Evolutionary conservation across 2,888 invertebrate species (phyloP).

Genomic region (Nephrotoma guestfalica): DNA sequence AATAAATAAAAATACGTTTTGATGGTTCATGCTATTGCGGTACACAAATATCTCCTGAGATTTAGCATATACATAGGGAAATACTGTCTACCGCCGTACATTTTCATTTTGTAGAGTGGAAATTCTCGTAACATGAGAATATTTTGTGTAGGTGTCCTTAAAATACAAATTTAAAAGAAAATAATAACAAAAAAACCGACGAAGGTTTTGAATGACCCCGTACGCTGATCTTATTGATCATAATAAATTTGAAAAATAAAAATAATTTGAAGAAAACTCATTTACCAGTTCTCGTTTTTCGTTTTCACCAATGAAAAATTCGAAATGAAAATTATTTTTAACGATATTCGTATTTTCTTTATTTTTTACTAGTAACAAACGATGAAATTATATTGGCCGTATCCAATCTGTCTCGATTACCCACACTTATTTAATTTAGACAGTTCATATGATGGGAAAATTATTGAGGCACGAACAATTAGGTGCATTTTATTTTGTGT

Average conservation of each 20-base stretch:
- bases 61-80: not conserved
- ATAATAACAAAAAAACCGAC: not conserved
- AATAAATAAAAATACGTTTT: no score
- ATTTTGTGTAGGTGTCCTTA: not conserved
- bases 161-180: not conserved
- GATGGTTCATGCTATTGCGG: no score
- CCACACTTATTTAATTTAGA: not conserved
- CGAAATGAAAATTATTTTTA: not conserved
- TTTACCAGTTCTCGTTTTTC: not conserved
- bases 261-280: not conserved
- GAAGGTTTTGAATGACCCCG: not conserved
- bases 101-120: not conserved
- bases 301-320: not conserved
- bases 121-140: not conserved
- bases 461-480: not conserved
- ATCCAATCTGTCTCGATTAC: not conserved
- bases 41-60: no score
- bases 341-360: not conserved
- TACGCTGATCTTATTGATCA: not conserved
- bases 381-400: not conserved
- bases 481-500: not conserved
- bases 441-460: not conserved
- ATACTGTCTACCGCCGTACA: not conserved
- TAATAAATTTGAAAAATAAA: not conserved
- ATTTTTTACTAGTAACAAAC: not conserved